Base-by-base conservation (phyloP, 2,797 vertebrate species). In the Prionace glauca region DNA sequence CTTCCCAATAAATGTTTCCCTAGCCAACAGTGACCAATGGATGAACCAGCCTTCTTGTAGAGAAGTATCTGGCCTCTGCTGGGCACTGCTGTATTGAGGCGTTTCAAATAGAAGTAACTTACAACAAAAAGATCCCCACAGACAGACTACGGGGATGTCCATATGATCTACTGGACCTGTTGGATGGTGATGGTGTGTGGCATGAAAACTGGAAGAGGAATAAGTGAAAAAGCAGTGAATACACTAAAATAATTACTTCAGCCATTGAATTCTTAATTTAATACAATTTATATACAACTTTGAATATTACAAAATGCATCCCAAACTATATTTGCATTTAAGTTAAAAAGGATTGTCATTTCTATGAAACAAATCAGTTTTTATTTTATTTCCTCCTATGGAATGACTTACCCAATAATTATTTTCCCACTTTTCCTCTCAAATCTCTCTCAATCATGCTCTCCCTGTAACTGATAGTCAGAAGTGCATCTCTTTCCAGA, bases 41-140 rank as follows among this genome's bases (percentile, higher is more conserved):
- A 22, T 92, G 90, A 92, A 69, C 90, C 90, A 69, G 20, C n/a
- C 62, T 92, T 92, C 90, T 62, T 92, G 90, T 36, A 22, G 18
- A 62, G 90, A 92, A 10, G 60, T 92, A 62, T 92, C n/a, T 69
- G 62, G 65, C 20, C 90, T 92, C 20, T 69, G 62, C 62, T 92
- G 69, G 90, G n/a, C n/a, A 92, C 18, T 92, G 90, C 65, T 92
- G 90, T 41, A 2, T 22, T 65, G 32, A 92, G 90, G 32, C 36
- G 22, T 41, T 69, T 92, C n/a, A 67, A 67, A 92, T 2, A 36
- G n/a, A 24, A 24, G 22, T 18, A 92, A 69, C 20, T 36, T 67
- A 36, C 36, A 22, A 18, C n/a, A 36, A 91, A 65, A 67, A n/a
- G 32, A 67, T 67, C 62, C 32, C 32, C n/a, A 32, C 56, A 18